phyloP scores from a whole-genome alignment of 2,797 vertebrate species.

The Myoxocephalus aenaeus region DNA sequence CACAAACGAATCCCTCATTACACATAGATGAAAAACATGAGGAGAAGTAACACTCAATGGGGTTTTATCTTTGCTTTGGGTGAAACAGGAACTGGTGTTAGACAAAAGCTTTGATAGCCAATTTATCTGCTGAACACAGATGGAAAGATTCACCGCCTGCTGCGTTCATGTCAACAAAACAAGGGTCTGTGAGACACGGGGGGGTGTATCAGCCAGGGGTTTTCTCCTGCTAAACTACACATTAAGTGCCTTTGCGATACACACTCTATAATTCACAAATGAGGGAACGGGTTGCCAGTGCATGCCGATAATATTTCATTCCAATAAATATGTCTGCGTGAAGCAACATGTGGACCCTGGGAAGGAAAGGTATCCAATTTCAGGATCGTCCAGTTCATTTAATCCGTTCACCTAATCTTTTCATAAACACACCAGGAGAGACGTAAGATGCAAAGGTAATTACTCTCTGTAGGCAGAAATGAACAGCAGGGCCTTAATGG shows the following conservation, averaged over 20 bases:
- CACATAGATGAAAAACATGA: neutral
- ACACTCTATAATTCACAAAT: constrained; percentile 26
- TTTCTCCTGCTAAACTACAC: constrained; percentile 14
- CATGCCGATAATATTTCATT: constrained; percentile 49
- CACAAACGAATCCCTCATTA: constrained; percentile 15
- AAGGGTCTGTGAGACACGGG: neutral
- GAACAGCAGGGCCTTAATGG: constrained; percentile 60
- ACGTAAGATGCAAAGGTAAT: constrained; percentile 60
- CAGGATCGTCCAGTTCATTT: constrained; percentile 60
- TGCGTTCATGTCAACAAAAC: constrained; percentile 36
- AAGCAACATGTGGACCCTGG: constrained; percentile 32
- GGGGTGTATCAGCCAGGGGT: neutral
- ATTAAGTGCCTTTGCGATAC: constrained; percentile 14
- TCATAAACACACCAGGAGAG: constrained; percentile 57
- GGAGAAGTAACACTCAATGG: constrained; percentile 1
- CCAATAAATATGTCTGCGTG: constrained; percentile 33
- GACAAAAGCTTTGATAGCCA: constrained; percentile 27
- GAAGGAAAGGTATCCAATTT: constrained; percentile 49
- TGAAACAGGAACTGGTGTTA: constrained; percentile 5
- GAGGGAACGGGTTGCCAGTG: constrained; percentile 23
- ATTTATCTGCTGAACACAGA: constrained; percentile 38
- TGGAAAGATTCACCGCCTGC: constrained; percentile 46
- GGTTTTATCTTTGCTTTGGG: constrained; percentile 15
- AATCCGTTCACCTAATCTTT: constrained; percentile 62
- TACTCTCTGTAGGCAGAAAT: constrained; percentile 56